Conservation (phyloP, 2,888 invertebrate species). For the Notodonta ziczac region DNA sequence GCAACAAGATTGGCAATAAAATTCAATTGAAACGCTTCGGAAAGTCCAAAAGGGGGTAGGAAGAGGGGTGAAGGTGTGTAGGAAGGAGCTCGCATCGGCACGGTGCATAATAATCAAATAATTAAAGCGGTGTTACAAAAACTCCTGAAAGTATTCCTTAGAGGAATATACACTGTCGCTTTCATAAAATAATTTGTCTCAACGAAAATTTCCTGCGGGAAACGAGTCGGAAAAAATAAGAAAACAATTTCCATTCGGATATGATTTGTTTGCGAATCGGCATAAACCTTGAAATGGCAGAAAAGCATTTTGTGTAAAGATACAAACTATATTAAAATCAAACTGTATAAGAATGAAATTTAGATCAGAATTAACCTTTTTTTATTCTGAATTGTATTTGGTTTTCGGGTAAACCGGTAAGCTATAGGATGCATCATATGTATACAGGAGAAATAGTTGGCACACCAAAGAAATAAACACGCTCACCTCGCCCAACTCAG, state of each 20-base stretch:
- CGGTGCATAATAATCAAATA: no score
- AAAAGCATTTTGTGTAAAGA: no score
- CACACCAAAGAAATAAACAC: no score
- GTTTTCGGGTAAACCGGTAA: no score
- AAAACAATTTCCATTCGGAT: neutral
- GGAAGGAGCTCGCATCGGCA: neutral
- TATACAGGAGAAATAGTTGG: no score
- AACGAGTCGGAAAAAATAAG: neutral
- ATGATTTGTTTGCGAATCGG: neutral
- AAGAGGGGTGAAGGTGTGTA: neutral
- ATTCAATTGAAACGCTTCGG: neutral
- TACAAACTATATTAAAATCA: no score
- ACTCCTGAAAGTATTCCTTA: neutral
- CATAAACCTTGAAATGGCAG: neutral
- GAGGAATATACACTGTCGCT: neutral
- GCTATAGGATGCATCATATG: no score
- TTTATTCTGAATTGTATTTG: no score
- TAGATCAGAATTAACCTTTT: no score
- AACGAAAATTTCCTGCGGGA: neutral
- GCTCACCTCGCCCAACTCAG: no score
- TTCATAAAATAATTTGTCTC: neutral
- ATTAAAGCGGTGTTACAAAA: neutral
- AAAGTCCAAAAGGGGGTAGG: neutral
- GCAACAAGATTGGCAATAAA: neutral
- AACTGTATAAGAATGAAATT: no score